These are phyloP conservation scores for Bombus terrestris DNA, from an alignment of 1,140 invertebrate species.

Conservation along the genomic window DNA sequence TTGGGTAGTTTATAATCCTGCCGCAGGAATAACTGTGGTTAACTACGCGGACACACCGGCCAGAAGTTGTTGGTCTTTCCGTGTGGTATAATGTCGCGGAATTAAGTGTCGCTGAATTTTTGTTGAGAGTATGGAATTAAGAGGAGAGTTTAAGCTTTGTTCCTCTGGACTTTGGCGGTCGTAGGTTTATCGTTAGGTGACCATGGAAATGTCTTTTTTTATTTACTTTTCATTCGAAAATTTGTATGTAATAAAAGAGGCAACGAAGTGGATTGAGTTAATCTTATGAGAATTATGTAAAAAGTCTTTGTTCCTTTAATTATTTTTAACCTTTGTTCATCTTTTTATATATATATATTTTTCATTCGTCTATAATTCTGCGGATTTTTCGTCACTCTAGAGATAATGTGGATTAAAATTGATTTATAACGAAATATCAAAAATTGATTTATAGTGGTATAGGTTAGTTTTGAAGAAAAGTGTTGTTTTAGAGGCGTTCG, in stretches of 20 bases:
- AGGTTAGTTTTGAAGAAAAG: too few species aligned
- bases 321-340: neutral
- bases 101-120: neutral
- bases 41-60: neutral
- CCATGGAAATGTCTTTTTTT: neutral
- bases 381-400: neutral
- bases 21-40: neutral
- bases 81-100: neutral
- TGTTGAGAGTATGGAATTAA: neutral
- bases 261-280: neutral
- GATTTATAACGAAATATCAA: too few species aligned
- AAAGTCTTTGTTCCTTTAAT: neutral
- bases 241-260: neutral
- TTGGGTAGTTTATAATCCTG: slow-evolving; percentile 5
- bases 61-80: neutral
- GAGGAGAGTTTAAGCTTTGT: neutral
- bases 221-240: neutral
- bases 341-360: neutral
- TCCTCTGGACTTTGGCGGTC: neutral
- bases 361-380: neutral
- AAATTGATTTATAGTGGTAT: too few species aligned
- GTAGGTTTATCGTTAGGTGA: neutral
- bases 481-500: too few species aligned
- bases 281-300: neutral
- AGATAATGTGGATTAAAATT: neutral